phyloP scores from a whole-genome alignment of 37 sponge, comb jelly and placozoan species.

The Corticium candelabrum region DNA sequence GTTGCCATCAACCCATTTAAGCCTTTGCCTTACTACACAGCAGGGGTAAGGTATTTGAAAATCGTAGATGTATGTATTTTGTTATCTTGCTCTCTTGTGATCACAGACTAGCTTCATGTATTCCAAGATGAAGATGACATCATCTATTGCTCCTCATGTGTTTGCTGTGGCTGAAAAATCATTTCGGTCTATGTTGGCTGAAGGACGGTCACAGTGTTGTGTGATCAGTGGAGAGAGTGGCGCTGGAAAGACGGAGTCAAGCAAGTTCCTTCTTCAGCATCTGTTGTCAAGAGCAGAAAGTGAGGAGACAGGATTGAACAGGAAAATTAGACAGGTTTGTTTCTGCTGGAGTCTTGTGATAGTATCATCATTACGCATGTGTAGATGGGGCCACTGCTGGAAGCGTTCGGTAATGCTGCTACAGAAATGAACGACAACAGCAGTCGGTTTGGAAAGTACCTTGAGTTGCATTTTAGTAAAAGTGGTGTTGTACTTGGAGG shows the following conservation, averaged over 20 bases:
- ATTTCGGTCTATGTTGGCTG: slow-evolving; percentile 14
- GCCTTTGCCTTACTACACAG: background rate
- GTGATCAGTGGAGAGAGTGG: slow-evolving; percentile 31
- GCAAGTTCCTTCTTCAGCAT: slow-evolving; percentile 35
- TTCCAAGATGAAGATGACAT: background rate
- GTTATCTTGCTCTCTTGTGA: too few species aligned
- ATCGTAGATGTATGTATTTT: too few species aligned
- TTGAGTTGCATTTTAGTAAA: slow-evolving; percentile 21
- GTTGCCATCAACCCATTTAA: slow-evolving; percentile 13
- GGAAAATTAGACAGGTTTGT: slow-evolving; percentile 16
- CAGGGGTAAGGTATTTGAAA: slow-evolving; percentile 3
- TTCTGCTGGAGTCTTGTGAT: background rate
- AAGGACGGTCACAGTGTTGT: slow-evolving; percentile 24
- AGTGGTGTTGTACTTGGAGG: slow-evolving; percentile 19
- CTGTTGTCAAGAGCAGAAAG: slow-evolving; percentile 8
- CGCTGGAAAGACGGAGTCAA: slow-evolving; percentile 29
- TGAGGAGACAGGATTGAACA: slow-evolving; percentile 17
- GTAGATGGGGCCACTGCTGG: slow-evolving; percentile 22
- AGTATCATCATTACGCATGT: background rate
- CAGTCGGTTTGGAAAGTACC: slow-evolving; percentile 33
- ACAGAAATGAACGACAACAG: slow-evolving; percentile 41
- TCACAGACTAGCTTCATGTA: background rate
- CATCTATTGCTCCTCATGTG: slow-evolving; percentile 26
- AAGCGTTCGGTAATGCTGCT: slow-evolving; percentile 35
- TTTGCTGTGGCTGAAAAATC: slow-evolving; percentile 18